Evolutionary conservation across 2,113 vertebrate genomes (phyloP), one percentile per base, ranked within the genome.

Genomic region (Elephantulus edwardii): DNA sequence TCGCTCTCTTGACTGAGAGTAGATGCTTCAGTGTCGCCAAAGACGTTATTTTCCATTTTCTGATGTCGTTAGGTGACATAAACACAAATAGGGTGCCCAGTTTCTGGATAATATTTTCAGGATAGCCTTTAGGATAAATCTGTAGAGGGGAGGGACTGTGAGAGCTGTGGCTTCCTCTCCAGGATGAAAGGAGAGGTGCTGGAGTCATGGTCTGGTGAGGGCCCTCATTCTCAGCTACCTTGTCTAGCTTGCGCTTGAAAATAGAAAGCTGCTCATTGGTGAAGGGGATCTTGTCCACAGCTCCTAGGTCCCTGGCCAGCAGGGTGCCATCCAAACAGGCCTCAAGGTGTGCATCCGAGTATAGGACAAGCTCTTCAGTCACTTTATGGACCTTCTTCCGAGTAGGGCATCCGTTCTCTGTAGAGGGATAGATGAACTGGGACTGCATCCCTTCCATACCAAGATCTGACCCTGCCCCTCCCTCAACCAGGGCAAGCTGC

Each of bases 81-180:
- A 79, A 0, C 6, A 1, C 0, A 1, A 86, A 0, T 20, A 98
- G 85, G 52, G 2, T 0, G 0, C 50, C 66, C 44, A 98, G 79
- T 12, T 0, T 30, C 68, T 2, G 7, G 33, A 97, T 2, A n/a
- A 98, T 35, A 1, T 9, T 50, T 8, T 95, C 95, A 0, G 98
- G 97, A 82, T 97, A 98, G 4, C 97, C 98, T 10, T 77, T 0
- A 0, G 97, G 97, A 83, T 96, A 97, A 0, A 5, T 19, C 98
- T 98, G 89, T 14, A 28, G 0, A 13, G n/a, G 85, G 83, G 42
- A 19, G 42, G 2, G n/a, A 33, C n/a, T 0, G 0, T 90, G 74
- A 94, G 33, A 78, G 17, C 44, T n/a, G n/a, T n/a, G n/a, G n/a
- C 1, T 0, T 5, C 0, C 24, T 50, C 42, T 2, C 6, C n/a